These are phyloP conservation scores for Quadriops clusia DNA, from an alignment of 2,888 invertebrate genomes.

Conservation along the genomic window DNA sequence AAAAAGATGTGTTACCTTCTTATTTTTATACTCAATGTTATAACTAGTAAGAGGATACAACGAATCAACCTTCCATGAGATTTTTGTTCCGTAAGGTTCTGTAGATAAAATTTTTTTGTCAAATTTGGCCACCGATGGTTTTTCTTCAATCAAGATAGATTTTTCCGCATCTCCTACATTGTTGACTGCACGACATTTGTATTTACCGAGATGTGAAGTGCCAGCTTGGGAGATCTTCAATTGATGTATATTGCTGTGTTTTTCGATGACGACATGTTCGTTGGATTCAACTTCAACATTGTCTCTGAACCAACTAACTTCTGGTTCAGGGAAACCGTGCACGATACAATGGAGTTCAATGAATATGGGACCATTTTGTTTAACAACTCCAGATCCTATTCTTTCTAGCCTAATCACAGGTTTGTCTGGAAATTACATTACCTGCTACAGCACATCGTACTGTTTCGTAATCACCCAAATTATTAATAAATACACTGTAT, in stretches of 20 bases:
- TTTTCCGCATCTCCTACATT: conserved; percentile 26
- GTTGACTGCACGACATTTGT: conserved; percentile 37
- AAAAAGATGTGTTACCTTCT: conserved; percentile 34
- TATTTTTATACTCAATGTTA: conserved; percentile 37
- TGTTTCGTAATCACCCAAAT: too few species aligned
- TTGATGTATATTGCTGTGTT: conserved; percentile 26
- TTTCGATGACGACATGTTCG: conserved; percentile 19
- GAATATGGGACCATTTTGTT: too few species aligned
- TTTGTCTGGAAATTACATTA: too few species aligned
- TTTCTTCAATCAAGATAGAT: too few species aligned
- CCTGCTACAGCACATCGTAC: too few species aligned
- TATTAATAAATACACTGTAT: too few species aligned
- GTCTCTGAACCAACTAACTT: conserved; percentile 31
- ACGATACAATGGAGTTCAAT: conserved; percentile 36
- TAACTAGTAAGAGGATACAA: conserved; percentile 35
- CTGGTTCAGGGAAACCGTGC: conserved; percentile 34
- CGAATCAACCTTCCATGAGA: conserved; percentile 38
- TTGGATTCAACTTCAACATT: conserved; percentile 22
- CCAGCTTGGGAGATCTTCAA: conserved; percentile 26
- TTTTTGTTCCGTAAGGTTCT: conserved; percentile 24
- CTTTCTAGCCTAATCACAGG: conserved; percentile 36
- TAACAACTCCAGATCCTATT: too few species aligned
- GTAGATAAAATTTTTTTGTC: conserved; percentile 3
- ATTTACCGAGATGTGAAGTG: conserved; percentile 36
- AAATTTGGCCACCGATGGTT: too few species aligned